Base-by-base conservation (phyloP, 1,140 invertebrate species). In the Antheraea mylitta region DNA sequence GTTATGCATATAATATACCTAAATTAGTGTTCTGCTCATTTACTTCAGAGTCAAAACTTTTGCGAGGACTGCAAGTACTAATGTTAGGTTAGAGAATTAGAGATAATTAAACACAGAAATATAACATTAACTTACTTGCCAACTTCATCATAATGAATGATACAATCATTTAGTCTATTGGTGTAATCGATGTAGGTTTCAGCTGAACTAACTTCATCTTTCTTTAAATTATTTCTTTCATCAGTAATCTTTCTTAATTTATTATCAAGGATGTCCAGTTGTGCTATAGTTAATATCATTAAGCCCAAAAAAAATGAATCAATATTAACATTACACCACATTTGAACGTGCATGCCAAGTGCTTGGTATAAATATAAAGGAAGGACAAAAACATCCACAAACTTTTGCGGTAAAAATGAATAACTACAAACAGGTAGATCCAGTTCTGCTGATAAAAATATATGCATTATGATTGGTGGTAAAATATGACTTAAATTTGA, bases 231-330 rank as follows among this genome's bases (percentile, higher is more conserved):
- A 8, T 80, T 79, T 11, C 45, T 65, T 4, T 16, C 8, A 19
- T 68, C 68, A 13, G 80, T 79, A 38, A 86, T 59, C 42, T 63
- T 79, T 45, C 64, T 69, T 18, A 90, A 61, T 42, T 83, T 87
- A 9, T 77, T 66, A 64, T 80, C 77, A 30, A 89, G 72, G 66
- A 90, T 79, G 60, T 87, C 79, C 30, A 90, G 72, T 62, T 90
- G 86, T 8, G 88, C 81, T 58, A 85, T 85, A 0, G 69, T 30
- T 30, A 84, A 76, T 71, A 87, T 82, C 70, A 87, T 78, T 13
- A 89, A 19, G 16, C 84, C 85, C 66, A 87, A 59, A 66, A 90
- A 75, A 72, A 85, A 87, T 18, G 82, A 78, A 64, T 90, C 84
- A 19, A 86, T 78, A 69, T 83, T 84, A 0, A 87, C 18, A 69